phyloP scores from a whole-genome alignment of 35 echinoderm and acorn worm genomes.

The Apostichopus japonicus region DNA sequence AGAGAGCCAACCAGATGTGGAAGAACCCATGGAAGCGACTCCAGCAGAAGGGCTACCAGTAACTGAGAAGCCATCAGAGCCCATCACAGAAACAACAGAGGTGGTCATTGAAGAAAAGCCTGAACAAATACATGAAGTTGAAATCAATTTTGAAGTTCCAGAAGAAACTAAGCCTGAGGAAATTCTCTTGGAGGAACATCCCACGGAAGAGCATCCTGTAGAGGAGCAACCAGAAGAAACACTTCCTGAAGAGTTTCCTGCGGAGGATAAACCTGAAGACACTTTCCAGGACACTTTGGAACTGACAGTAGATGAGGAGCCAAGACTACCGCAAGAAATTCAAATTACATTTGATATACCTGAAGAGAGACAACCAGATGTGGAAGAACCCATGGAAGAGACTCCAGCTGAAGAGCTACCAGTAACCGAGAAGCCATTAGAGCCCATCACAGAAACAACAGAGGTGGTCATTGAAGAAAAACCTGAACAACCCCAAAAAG shows the following conservation, averaged over 20 bases:
- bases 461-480: too few relatives aligned
- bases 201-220: background rate
- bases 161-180: too few relatives aligned
- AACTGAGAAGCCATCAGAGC: too few relatives aligned
- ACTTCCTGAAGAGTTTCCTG: background rate
- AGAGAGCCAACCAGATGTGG: constrained; percentile 54
- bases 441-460: too few relatives aligned
- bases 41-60: background rate
- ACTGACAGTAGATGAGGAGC: background rate
- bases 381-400: background rate
- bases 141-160: too few relatives aligned
- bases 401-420: background rate
- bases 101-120: too few relatives aligned
- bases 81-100: constrained; percentile 70
- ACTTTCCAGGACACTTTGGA: background rate
- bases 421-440: background rate
- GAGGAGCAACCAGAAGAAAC: constrained; percentile 19
- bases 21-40: constrained; percentile 10
- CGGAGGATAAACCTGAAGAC: too few relatives aligned
- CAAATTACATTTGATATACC: constrained; percentile 27
- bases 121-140: too few relatives aligned
- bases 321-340: background rate
- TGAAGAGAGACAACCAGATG: background rate
- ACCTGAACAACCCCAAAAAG: too few relatives aligned
- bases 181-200: too few relatives aligned